Conservation (phyloP, 2,797 vertebrate species). For the Phrynocephalus guinanensis region DNA sequence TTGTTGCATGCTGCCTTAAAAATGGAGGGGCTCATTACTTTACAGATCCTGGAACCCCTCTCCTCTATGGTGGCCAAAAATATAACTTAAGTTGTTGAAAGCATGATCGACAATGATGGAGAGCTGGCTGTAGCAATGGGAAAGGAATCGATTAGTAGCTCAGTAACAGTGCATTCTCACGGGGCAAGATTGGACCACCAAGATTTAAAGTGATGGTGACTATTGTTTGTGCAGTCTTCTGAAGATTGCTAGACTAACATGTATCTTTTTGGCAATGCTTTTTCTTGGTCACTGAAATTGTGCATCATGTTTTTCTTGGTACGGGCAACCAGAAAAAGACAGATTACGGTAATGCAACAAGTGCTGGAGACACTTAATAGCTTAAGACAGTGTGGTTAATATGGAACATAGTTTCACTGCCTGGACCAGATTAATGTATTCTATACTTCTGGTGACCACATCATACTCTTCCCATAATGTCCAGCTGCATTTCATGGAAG, state of each 20-base stretch:
- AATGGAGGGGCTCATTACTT: neutral
- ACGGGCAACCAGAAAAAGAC: neutral
- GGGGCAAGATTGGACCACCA: neutral
- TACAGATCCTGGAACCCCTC: neutral
- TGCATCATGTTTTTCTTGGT: neutral
- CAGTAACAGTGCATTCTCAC: neutral
- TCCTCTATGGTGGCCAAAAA: neutral
- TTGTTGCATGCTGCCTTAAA: neutral
- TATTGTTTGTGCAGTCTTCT: neutral
- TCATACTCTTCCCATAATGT: no score
- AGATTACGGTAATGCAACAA: neutral
- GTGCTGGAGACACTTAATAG: neutral
- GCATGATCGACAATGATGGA: neutral
- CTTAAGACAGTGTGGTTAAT: neutral
- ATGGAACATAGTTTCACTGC: neutral
- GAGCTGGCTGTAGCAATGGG: conserved; percentile 2
- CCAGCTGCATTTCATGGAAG: neutral
- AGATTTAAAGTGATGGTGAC: neutral
- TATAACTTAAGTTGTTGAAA: conserved; percentile 3
- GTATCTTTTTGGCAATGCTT: neutral
- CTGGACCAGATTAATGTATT: neutral
- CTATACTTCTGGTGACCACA: no score
- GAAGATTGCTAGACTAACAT: neutral
- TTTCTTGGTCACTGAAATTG: neutral
- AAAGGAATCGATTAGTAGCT: neutral